Evolutionary conservation across 2,888 invertebrate genomes (phyloP), one percentile per base, ranked within the genome.

Genomic region (Phyllotreta striolata): DNA sequence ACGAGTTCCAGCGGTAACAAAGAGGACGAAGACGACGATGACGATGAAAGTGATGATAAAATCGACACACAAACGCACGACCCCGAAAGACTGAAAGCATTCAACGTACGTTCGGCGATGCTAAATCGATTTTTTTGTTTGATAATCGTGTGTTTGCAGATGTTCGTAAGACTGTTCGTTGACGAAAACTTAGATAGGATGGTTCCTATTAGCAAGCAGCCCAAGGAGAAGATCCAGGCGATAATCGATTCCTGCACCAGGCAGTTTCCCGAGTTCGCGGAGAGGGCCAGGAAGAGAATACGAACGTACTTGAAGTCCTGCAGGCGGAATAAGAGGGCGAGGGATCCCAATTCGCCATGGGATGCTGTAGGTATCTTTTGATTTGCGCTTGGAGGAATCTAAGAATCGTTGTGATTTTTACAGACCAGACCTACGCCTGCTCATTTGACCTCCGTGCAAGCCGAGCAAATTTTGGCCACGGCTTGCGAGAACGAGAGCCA

Each of bases 401-500:
- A n/a, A 1, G n/a, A 35, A 2, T 8, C 4, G 24, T 24, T 24
- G 24, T 4, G 6, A 10, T 58, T 39, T 41, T 63, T 70, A 10
- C 84, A 96, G 93, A 91, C 93, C 68, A 89, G 96, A 76, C 96
- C 96, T 66, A 96, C 96, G 57, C 96, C 96, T 71, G 96, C 97
- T 69, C 97, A 97, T 84, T 86, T 97, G 79, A 97, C 97, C 58
- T 96, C 96, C 72, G 95, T 96, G 72, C 95, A 96, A 83, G 97
- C 97, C 57, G 97, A 97, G 82, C 94, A 96, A 83, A 95, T 97
- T 79, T 85, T 97, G 79, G 96, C 96, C 70, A 91, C 93, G 79
- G 97, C 97, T 67, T 97, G 97, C 83, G 97, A 97, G 84, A 97
- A 97, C 81, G 97, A 97, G 85, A 95, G 95, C 83, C 91, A 95